phyloP scores from a whole-genome alignment of 2,113 vertebrate species.

The Ophiodon elongatus region DNA sequence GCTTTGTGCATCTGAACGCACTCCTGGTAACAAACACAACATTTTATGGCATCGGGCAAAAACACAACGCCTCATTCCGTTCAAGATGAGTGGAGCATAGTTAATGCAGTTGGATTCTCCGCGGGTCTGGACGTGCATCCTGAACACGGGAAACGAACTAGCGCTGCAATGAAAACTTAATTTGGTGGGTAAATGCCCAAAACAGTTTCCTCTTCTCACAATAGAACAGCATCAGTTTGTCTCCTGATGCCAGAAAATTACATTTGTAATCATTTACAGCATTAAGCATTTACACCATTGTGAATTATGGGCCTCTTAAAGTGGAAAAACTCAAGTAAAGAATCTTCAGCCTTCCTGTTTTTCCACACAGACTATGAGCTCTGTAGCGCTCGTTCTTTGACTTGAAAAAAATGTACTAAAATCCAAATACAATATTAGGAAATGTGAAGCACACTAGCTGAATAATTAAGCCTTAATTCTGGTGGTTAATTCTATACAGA shows the following conservation, averaged over 20 bases:
- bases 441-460: not conserved
- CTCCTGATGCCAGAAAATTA: slow-evolving; percentile 16
- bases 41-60: slow-evolving; percentile 16
- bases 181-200: slow-evolving; percentile 52
- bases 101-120: slow-evolving; percentile 42
- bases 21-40: not conserved
- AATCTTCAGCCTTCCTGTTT: not conserved
- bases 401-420: not conserved
- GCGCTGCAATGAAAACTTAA: slow-evolving; percentile 50
- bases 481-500: slow-evolving; percentile 1
- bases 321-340: not conserved
- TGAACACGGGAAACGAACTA: slow-evolving; percentile 34
- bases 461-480: not conserved
- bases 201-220: slow-evolving; percentile 33
- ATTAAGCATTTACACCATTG: not conserved
- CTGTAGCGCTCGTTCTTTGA: too few relatives aligned
- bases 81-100: slow-evolving; percentile 12
- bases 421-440: not conserved
- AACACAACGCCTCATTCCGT: slow-evolving; percentile 4
- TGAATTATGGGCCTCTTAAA: not conserved
- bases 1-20: not conserved
- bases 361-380: not conserved
- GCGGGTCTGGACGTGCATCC: slow-evolving; percentile 11
- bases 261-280: slow-evolving; percentile 17
- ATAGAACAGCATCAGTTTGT: slow-evolving; percentile 26